Evolutionary conservation across 2,113 vertebrate genomes (phyloP).

Genomic region (Phalacrocorax brasilianus): DNA sequence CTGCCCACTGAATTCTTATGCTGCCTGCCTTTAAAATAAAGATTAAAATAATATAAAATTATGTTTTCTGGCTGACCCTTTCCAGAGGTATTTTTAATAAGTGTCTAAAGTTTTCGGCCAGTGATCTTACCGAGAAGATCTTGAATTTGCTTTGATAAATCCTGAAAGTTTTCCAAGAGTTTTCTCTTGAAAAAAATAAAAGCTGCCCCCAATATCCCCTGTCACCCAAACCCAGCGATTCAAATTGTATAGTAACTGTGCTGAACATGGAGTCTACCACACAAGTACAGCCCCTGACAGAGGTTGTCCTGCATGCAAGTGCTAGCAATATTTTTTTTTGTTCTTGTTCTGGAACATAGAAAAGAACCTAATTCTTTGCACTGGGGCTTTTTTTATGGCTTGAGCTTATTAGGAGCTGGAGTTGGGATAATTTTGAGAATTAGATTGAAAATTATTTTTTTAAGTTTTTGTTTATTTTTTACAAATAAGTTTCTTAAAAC

Average conservation of each 20-base stretch:
- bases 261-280: neutral
- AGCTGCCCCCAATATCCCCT: neutral
- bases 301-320: neutral
- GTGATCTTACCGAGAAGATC: neutral
- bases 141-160: neutral
- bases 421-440: neutral
- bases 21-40: neutral
- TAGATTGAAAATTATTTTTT: neutral
- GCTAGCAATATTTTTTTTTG: neutral
- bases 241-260: neutral
- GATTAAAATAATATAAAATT: neutral
- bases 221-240: neutral
- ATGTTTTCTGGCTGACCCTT: neutral
- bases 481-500: neutral
- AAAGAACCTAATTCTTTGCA: neutral
- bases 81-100: neutral
- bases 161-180: neutral
- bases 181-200: neutral
- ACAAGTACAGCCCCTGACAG: neutral
- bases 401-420: neutral
- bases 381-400: neutral
- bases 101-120: neutral
- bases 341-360: neutral
- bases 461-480: neutral
- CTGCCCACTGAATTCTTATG: neutral